phyloP scores from a whole-genome alignment of 2,888 invertebrate species.

The Spialia ferax region DNA sequence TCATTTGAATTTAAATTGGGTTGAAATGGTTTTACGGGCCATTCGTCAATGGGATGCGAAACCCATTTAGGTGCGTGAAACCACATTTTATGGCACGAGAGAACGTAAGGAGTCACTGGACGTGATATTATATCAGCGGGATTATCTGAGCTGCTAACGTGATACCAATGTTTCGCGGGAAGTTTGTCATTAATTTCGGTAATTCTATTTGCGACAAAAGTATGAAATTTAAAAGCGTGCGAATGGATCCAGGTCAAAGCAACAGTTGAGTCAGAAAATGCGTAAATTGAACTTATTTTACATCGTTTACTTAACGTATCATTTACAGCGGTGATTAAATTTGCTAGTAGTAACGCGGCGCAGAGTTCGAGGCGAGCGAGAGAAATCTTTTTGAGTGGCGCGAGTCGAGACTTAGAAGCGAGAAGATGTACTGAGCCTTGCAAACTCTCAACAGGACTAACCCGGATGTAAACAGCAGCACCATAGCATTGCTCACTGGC shows the following conservation, averaged over 20 bases:
- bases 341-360: neutral
- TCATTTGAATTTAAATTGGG: neutral
- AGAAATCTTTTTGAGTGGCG: neutral
- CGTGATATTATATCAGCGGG: conserved; percentile 8
- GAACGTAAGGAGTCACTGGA: neutral
- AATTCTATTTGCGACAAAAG: neutral
- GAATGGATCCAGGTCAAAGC: neutral
- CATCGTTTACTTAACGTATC: conserved; percentile 2
- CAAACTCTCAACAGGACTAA: neutral
- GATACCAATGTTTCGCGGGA: neutral
- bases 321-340: conserved; percentile 1
- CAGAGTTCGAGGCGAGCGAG: conserved; percentile 5
- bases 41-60: neutral
- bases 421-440: neutral
- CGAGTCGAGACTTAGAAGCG: neutral
- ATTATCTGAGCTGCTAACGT: neutral
- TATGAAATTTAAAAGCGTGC: conserved; percentile 1
- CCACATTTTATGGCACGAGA: neutral
- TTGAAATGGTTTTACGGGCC: conserved; percentile 1
- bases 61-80: neutral
- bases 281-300: neutral
- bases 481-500: conserved; percentile 1
- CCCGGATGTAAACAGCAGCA: neutral
- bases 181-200: neutral
- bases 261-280: neutral